Percentiles rank a stretch among this genome's conserved stretches.
Evolutionary conservation across 2,113 vertebrate species (phyloP).

Genomic region (Lipotes vexillifer): DNA sequence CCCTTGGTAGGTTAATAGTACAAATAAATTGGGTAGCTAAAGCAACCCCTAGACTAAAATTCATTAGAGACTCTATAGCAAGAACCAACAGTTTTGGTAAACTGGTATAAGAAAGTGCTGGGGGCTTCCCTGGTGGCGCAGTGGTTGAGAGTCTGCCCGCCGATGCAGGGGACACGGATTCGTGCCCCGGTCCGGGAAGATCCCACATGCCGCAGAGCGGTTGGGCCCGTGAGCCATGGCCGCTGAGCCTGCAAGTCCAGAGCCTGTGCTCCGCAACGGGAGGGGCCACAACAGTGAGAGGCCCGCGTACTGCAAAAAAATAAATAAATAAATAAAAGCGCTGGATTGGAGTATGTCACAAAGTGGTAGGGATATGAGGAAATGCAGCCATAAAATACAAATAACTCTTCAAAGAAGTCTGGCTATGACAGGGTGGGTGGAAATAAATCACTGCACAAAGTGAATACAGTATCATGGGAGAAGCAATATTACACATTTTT

Average conservation of each 20-base stretch:
- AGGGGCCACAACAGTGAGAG: too few relatives aligned
- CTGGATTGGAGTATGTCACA: neutral
- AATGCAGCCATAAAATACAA: neutral
- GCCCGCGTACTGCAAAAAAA: too few relatives aligned
- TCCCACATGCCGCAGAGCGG: too few relatives aligned
- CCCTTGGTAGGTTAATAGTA: fast-evolving
- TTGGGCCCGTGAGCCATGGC: too few relatives aligned
- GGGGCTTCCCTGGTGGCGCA: too few relatives aligned
- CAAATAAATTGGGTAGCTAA: neutral
- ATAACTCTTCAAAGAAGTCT: neutral
- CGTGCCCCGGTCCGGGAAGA: too few relatives aligned
- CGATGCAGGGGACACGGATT: too few relatives aligned
- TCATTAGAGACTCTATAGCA: neutral
- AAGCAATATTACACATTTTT: neutral
- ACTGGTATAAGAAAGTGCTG: neutral
- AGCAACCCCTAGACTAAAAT: neutral
- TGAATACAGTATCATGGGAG: neutral
- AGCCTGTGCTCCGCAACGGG: too few relatives aligned
- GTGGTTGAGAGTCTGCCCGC: too few relatives aligned
- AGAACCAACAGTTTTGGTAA: neutral
- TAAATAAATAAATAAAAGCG: too few relatives aligned
- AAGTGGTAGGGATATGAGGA: neutral
- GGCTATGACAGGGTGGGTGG: neutral
- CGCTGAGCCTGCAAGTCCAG: too few relatives aligned
- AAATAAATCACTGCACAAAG: neutral